Conservation (phyloP, 2,797 vertebrate genomes). For the Brachyalestes nurse region DNA sequence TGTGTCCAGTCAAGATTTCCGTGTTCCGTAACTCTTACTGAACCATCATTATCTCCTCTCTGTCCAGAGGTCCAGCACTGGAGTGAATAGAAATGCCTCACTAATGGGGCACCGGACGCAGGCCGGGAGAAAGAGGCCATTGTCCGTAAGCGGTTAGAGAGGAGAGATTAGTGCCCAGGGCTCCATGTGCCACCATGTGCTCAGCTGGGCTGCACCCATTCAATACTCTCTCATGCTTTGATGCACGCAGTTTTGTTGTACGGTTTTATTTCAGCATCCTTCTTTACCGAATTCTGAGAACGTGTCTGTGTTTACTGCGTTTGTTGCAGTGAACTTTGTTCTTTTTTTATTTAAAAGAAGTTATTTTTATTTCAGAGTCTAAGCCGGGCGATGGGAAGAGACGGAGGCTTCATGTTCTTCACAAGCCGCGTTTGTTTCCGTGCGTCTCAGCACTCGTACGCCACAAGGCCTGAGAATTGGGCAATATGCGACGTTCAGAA, state of each 20-base stretch:
- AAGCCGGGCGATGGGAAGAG: not conserved
- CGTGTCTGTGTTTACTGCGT: not conserved
- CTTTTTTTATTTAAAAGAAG: not conserved
- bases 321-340: not conserved
- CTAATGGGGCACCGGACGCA: slow-evolving; percentile 66
- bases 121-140: slow-evolving; percentile 68
- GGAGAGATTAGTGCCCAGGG: slow-evolving; percentile 49
- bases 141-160: slow-evolving; percentile 64
- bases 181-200: slow-evolving; percentile 40
- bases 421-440: not conserved
- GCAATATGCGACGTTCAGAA: slow-evolving; percentile 19
- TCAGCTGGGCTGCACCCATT: not conserved
- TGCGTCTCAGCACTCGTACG: slow-evolving; percentile 1
- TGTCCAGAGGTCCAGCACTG: slow-evolving; percentile 66
- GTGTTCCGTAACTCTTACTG: slow-evolving; percentile 10
- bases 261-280: not conserved
- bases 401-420: not conserved
- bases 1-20: not conserved
- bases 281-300: not conserved
- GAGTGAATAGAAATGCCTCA: slow-evolving; percentile 66
- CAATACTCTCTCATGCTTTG: slow-evolving; percentile 20
- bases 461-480: slow-evolving; percentile 19
- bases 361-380: slow-evolving; percentile 1
- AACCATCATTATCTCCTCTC: slow-evolving; percentile 48
- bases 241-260: not conserved